Base-by-base conservation (phyloP, 92 coral and sea anemone genomes). In the Plumapathes pennacea region DNA sequence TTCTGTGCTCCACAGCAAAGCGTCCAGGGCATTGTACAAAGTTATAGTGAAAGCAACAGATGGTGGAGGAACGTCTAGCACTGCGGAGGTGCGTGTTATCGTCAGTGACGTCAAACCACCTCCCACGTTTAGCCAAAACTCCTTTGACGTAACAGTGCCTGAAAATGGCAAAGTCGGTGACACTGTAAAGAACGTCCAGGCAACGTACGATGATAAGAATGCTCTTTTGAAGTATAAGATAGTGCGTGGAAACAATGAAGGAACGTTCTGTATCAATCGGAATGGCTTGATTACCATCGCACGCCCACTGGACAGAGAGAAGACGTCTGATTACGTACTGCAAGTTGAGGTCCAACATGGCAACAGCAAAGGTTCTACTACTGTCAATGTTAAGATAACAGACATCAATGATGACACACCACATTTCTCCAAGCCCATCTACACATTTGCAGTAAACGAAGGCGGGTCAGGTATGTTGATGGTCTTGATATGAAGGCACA, bases 231-330 rank as follows among this genome's bases (percentile, higher is more conserved):
- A 87, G 60, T 87, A 82, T 73, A 66, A 58, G 15, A 53, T 87
- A n/a, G 20, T 32, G 0, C 55, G 71, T 42, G 97, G 97, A 14
- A 91, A 91, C 74, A 62, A 18, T 17, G 92, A 81, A 4, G 80
- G 64, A 8, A 77, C 85, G 21, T 91, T 91, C 54, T 85, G 95
- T 50, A 82, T 91, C 15, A 66, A 79, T 32, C 77, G 62, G 11
- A 49, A 55, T 40, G 97, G 96, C 25, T 29, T 64, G 12, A 85
- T 91, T 42, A 77, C 69, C 14, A 85, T 91, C 29, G 91, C 97
- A 13, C 80, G 80, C 22, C 91, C 83, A 3, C 38, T 91, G 62
- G 97, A 91, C 76, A 76, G 92, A 55, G 97, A 91, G 74, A 72
- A 60, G 64, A 64, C 62, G n/a, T 24, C 84, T 36, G 45, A 78